Percentiles rank a stretch among this genome's conserved stretches.
These are phyloP conservation scores for Rhodinocichla rosea DNA, from an alignment of 2,113 vertebrate genomes.

Conservation along the genomic window DNA sequence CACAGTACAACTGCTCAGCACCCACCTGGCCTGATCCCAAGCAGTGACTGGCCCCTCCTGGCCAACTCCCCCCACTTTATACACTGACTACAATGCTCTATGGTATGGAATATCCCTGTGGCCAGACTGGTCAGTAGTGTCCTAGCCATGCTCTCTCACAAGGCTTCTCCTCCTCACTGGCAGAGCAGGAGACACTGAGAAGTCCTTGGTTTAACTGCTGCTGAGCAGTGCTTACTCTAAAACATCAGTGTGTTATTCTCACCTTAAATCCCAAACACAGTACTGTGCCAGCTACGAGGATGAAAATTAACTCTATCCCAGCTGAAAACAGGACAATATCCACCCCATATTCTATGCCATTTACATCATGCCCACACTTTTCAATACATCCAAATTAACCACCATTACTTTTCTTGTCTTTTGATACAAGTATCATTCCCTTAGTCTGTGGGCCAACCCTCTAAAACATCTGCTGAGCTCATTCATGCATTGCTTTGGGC, in stretches of 20 bases:
- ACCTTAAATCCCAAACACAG: neutral
- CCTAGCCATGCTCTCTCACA: neutral
- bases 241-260: neutral
- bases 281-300: neutral
- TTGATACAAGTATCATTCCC: neutral
- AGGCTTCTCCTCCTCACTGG: neutral
- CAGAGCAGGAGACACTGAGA: neutral
- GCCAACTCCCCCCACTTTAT: neutral
- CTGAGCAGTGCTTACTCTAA: neutral
- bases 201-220: neutral
- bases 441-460: neutral
- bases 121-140: neutral
- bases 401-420: neutral
- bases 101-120: neutral
- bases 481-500: neutral
- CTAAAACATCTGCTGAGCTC: neutral
- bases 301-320: neutral
- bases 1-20: neutral
- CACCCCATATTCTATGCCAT: neutral
- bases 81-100: neutral
- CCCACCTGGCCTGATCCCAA: neutral
- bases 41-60: neutral
- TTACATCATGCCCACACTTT: neutral
- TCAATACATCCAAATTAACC: neutral
- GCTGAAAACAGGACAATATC: neutral